These are phyloP conservation scores for Spodoptera picta DNA, from an alignment of 2,888 invertebrate genomes.

Conservation along the genomic window DNA sequence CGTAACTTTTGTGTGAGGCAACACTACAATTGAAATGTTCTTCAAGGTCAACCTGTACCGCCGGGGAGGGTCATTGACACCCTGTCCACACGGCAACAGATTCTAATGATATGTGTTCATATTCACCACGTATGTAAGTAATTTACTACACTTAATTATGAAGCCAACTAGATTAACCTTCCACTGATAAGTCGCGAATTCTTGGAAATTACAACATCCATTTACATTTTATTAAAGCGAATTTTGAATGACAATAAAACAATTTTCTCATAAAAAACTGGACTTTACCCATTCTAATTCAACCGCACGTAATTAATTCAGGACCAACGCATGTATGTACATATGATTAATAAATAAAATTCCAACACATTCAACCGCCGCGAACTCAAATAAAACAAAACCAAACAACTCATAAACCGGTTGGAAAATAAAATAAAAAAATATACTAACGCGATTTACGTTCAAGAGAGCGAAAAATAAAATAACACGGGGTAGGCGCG, in stretches of 20 bases:
- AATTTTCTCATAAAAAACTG: constrained; percentile 6
- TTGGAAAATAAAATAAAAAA: constrained; percentile 60
- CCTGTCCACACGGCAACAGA: constrained; percentile 34
- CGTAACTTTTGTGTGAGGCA: constrained; percentile 42
- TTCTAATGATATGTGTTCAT: background rate
- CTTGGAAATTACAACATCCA: too few species aligned
- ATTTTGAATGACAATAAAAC: constrained; percentile 1
- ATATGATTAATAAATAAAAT: constrained; percentile 60
- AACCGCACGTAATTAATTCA: constrained; percentile 48
- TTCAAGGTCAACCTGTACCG: constrained; percentile 54
- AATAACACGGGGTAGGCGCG: constrained; percentile 85
- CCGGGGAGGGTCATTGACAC: constrained; percentile 38
- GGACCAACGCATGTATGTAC: constrained; percentile 45
- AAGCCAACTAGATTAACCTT: too few species aligned
- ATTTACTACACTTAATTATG: background rate
- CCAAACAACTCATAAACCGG: constrained; percentile 73
- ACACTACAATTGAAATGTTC: constrained; percentile 47
- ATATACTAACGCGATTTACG: constrained; percentile 64
- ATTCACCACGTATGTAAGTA: background rate
- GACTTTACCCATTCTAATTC: constrained; percentile 27
- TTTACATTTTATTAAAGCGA: too few species aligned
- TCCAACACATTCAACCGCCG: constrained; percentile 56
- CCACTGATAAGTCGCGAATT: too few species aligned
- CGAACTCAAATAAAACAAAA: constrained; percentile 66
- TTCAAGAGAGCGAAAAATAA: constrained; percentile 87